A percentile compares a stretch with the other conserved stretches of the same genome.
Conservation (phyloP, 1,140 invertebrate species). For the Brevipalpus yothersi region DNA sequence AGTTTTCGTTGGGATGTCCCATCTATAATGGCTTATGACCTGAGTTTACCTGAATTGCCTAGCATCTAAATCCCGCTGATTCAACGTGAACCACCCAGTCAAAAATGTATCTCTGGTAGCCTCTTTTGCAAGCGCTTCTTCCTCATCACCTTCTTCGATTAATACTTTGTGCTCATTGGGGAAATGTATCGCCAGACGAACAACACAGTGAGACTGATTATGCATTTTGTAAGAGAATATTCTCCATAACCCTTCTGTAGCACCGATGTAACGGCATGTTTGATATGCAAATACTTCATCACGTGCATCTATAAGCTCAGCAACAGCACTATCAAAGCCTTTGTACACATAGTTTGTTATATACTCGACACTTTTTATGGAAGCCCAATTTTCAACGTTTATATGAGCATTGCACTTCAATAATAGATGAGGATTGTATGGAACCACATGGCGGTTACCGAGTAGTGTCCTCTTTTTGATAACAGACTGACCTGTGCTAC, state of each 20-base stretch:
- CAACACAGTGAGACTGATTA: slow-evolving; percentile 18
- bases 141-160: slow-evolving; percentile 9
- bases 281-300: background rate
- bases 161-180: slow-evolving; percentile 20
- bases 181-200: slow-evolving; percentile 24
- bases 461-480: background rate
- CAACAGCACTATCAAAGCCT: slow-evolving; percentile 14
- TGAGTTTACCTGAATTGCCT: background rate
- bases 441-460: slow-evolving; percentile 2
- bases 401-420: slow-evolving; percentile 14
- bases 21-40: background rate
- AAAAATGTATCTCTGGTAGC: slow-evolving; percentile 1
- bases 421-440: slow-evolving; percentile 13
- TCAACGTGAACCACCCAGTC: slow-evolving; percentile 4
- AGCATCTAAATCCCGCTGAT: background rate
- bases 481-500: no score
- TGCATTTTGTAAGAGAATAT: slow-evolving; percentile 9
- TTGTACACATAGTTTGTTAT: slow-evolving; percentile 18
- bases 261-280: background rate
- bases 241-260: slow-evolving; percentile 13
- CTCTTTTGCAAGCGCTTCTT: background rate
- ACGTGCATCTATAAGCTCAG: background rate
- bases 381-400: slow-evolving; percentile 2
- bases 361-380: slow-evolving; percentile 16
- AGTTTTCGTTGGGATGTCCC: background rate